Conservation (phyloP, 2,113 vertebrate genomes). For the Dicrurus megarhynchus region DNA sequence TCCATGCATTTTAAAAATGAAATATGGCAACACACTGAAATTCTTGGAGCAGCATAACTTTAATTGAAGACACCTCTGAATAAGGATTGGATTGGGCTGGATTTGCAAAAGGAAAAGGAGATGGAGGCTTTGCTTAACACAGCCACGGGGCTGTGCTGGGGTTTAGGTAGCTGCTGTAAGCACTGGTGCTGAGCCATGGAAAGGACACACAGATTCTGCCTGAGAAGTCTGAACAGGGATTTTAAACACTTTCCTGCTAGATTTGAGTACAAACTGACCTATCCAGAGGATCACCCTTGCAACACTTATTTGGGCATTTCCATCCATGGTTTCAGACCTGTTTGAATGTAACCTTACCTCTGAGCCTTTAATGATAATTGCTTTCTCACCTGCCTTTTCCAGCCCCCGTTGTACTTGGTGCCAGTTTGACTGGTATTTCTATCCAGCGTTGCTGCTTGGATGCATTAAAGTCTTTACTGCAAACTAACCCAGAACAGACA, state of each 20-base stretch:
- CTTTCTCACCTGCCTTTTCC: not conserved
- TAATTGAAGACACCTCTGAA: not conserved
- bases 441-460: not conserved
- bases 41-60: not conserved
- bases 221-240: not conserved
- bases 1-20: not conserved
- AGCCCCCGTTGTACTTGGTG: not conserved
- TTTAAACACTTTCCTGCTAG: not conserved
- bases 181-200: not conserved
- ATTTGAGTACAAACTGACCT: not conserved
- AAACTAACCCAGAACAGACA: not conserved
- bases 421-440: not conserved
- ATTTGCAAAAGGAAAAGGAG: not conserved
- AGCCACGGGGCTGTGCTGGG: rapidly evolving
- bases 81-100: not conserved
- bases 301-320: not conserved
- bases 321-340: not conserved
- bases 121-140: not conserved
- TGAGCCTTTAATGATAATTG: not conserved
- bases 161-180: not conserved
- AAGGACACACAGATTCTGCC: not conserved
- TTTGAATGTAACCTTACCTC: not conserved
- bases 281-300: not conserved
- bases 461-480: not conserved
- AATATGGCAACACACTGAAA: not conserved